Percentiles rank a stretch among this genome's conserved stretches.
phyloP scores from a whole-genome alignment of 2,113 vertebrate genomes.

The Gymnarchus niloticus region DNA sequence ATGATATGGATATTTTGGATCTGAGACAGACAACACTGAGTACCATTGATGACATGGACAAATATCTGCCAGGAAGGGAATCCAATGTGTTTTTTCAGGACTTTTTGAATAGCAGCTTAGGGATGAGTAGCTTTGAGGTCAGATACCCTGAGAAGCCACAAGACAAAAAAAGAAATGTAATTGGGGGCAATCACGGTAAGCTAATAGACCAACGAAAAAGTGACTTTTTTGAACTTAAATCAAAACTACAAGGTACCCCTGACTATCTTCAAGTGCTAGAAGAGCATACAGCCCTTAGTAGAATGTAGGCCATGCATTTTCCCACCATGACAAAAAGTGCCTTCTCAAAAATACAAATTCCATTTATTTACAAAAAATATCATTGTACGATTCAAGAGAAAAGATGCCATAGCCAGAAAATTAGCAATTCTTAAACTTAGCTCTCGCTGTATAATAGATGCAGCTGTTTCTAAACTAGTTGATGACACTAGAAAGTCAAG shows the following conservation, averaged over 20 bases:
- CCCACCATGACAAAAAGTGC: constrained; percentile 89
- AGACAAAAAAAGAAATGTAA: constrained; percentile 95
- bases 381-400: constrained; percentile 48
- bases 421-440: constrained; percentile 45
- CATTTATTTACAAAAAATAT: constrained; percentile 74
- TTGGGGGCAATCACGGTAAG: constrained; percentile 95
- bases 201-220: constrained; percentile 95
- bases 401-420: constrained; percentile 52
- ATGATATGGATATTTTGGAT: constrained; percentile 85
- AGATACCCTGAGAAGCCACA: constrained; percentile 92
- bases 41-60: constrained; percentile 95
- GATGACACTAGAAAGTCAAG: constrained; percentile 47
- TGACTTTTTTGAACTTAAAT: constrained; percentile 96
- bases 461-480: constrained; percentile 41
- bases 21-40: constrained; percentile 83
- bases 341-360: constrained; percentile 66
- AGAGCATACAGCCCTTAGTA: constrained; percentile 93
- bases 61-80: constrained; percentile 87
- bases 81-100: constrained; percentile 93
- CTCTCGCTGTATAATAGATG: constrained; percentile 50
- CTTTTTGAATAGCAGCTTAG: constrained; percentile 92
- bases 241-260: constrained; percentile 92
- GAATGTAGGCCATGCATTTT: constrained; percentile 72
- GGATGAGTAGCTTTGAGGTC: constrained; percentile 92
- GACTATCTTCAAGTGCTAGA: constrained; percentile 99